phyloP scores from a whole-genome alignment of 2,888 invertebrate species.

The Urechis unicinctus region DNA sequence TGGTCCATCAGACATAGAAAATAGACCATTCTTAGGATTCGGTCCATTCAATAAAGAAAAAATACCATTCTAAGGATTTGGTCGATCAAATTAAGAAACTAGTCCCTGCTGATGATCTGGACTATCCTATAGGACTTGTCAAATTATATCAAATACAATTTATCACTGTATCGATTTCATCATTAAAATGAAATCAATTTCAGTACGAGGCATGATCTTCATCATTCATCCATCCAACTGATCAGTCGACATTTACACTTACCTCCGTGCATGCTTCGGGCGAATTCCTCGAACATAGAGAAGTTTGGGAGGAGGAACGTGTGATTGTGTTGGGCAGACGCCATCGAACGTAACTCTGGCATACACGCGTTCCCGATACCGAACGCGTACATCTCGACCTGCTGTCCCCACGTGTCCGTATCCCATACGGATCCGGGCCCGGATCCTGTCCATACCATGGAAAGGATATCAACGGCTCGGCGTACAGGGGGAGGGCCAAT shows the following conservation, averaged over 20 bases:
- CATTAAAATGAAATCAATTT: too few relatives aligned
- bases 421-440: too few relatives aligned
- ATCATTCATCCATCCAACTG: neutral
- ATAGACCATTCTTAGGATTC: too few relatives aligned
- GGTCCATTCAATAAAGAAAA: too few relatives aligned
- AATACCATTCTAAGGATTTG: too few relatives aligned
- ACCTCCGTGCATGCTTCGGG: constrained; percentile 27
- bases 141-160: too few relatives aligned
- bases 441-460: constrained; percentile 21
- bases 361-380: constrained; percentile 25
- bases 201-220: too few relatives aligned
- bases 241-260: constrained; percentile 2
- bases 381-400: constrained; percentile 29
- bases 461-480: constrained; percentile 24
- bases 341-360: constrained; percentile 24
- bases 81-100: too few relatives aligned
- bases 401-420: constrained; percentile 21
- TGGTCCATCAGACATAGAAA: too few relatives aligned
- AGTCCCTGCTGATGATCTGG: too few relatives aligned
- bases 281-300: constrained; percentile 21
- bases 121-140: too few relatives aligned
- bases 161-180: too few relatives aligned
- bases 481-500: constrained; percentile 27
- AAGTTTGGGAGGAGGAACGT: constrained; percentile 25
- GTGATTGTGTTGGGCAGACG: constrained; percentile 23